phyloP scores from a whole-genome alignment of 2,888 invertebrate genomes.

The Epistrophe grossulariae region DNA sequence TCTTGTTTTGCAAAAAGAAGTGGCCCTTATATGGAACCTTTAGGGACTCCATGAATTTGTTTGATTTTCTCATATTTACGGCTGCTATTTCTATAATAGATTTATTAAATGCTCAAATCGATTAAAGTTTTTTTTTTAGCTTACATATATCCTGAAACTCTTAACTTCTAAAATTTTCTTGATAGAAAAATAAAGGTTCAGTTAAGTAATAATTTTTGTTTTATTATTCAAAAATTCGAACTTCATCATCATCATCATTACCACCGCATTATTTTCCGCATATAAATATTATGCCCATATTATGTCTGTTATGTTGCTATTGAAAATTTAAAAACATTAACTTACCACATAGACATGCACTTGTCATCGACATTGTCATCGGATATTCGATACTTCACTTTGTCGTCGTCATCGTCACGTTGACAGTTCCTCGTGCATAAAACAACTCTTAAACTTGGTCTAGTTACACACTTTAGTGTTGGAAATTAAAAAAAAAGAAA shows the following conservation, averaged over 20 bases:
- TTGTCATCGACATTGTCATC: slow-evolving; percentile 70
- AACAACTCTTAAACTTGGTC: slow-evolving; percentile 68
- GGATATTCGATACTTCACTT: slow-evolving; percentile 64
- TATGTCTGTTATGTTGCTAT: slow-evolving; percentile 36
- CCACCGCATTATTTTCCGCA: slow-evolving; percentile 19
- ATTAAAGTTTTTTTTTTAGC: too few relatives aligned
- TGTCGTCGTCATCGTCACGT: neutral
- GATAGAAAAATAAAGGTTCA: too few relatives aligned
- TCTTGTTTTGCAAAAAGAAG: too few relatives aligned
- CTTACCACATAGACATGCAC: slow-evolving; percentile 29
- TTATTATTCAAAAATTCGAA: slow-evolving; percentile 4
- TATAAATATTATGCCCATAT: slow-evolving; percentile 1
- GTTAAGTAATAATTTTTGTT: too few relatives aligned
- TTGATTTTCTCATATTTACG: too few relatives aligned
- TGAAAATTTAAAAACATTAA: slow-evolving; percentile 44
- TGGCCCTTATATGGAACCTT: too few relatives aligned
- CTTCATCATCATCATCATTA: slow-evolving; percentile 44
- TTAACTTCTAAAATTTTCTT: too few relatives aligned
- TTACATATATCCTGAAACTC: too few relatives aligned
- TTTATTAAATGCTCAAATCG: too few relatives aligned
- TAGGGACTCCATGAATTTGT: too few relatives aligned
- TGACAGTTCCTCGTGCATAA: slow-evolving; percentile 46
- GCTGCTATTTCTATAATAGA: too few relatives aligned
- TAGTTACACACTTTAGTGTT: slow-evolving; percentile 66
- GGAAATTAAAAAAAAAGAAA: slow-evolving; percentile 3